Evolutionary conservation across 1,140 invertebrate species (phyloP), one percentile per base, ranked within the genome.

Genomic region (Dreissena polymorpha): DNA sequence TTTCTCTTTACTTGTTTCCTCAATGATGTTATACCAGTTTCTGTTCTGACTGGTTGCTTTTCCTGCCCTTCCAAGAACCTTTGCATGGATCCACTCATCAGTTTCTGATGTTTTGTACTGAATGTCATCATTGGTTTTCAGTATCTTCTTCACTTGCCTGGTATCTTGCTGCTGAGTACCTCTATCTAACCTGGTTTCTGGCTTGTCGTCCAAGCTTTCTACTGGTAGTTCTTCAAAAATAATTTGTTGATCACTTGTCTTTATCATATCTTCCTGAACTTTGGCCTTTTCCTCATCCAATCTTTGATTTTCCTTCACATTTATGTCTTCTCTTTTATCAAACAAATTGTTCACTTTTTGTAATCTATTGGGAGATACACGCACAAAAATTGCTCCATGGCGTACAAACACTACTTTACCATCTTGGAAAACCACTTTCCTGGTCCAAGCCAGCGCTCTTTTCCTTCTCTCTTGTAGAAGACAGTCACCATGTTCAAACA

Each of bases 331-430:
- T 39, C 23, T 63, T 2, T 23, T 3, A n/a, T 68, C 65, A 21
- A 60, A 80, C 49, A 68, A 81, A 64, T 81, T 71, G 53, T 81
- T 81, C 57, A 72, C 79, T 23, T 74, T 64, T 65, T 64, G 53
- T 69, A 85, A 39, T 64, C 55, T 82, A 25, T 82, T 82, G 14
- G 78, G 72, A 64, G 60, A 81, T n/a, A 81, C 68, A 10, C 83
- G 65, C n/a, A 86, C 81, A 80, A 86, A 86, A 16, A 86, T 57
- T 27, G 74, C 72, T 69, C 85, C 81, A 84, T 86, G 85, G 64
- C 77, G 50, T 10, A 86, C 71, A 78, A 86, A 86, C 10, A 86
- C 64, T n/a, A 84, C 72, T 74, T 82, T 77, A 2, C 82, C 82
- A 76, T 86, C 76, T 67, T 86, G 71, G 65, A 71, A 79, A 65